Evolutionary conservation across 2,113 vertebrate species (phyloP), one percentile per base, ranked within the genome.

Genomic region (Rostratula benghalensis): DNA sequence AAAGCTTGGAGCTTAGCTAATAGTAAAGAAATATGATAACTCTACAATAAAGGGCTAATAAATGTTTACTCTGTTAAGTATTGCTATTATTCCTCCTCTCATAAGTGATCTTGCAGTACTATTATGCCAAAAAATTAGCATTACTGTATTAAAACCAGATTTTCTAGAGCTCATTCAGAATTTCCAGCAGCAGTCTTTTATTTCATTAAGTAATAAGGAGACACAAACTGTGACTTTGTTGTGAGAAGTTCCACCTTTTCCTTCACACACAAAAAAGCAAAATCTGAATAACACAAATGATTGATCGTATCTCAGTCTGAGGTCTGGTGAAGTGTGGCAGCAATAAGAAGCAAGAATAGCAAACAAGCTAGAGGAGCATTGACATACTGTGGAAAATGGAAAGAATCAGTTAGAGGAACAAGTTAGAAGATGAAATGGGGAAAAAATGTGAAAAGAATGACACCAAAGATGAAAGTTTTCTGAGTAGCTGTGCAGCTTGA

Each of bases 91-190:
- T 93, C 94, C 33, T 86, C 13, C 16, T 83, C 33, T 89, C 35
- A 37, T 39, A 80, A 95, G 39, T 45, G 56, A 93, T 81, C 27
- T 90, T 84, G 43, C 28, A 41, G 20, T 22, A 45, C 10, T 71
- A 41, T 50, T 96, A 79, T 46, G 48, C 21, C 4, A 83, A 86
- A 96, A 94, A 80, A 59, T 39, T 64, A 83, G 37, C 12, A 82
- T 79, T 63, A 33, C 48, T 76, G 2, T 37, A 87, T 92, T 87
- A 73, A 93, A 87, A 65, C 8, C 45, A 91, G 70, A 54, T 89
- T 89, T 93, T 89, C n/a, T 75, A 79, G 31, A 91, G 7, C 35
- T 92, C 69, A 85, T 92, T 92, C 70, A 73, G 30, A 69, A 90
- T 90, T 81, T 93, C 60, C 51, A 87, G 28, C 43, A 92, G 20